Conservation (phyloP, 2,113 vertebrate species). For the Ceyx margarethae region DNA sequence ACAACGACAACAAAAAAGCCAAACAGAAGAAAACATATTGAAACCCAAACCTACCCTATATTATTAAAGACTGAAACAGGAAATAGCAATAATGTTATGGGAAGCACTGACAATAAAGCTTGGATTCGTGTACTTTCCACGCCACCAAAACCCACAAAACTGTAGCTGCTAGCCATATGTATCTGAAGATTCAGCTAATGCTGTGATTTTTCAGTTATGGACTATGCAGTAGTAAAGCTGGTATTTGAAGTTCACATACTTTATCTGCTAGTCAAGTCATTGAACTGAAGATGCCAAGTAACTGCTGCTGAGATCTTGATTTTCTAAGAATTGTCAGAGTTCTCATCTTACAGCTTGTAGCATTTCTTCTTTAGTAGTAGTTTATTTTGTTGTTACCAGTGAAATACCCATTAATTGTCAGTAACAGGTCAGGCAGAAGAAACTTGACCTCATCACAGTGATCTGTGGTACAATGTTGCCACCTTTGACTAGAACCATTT, state of each 20-base stretch:
- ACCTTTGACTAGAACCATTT: not conserved
- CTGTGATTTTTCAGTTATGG: not conserved
- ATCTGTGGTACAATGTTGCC: not conserved
- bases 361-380: not conserved
- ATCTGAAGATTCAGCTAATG: slow-evolving; percentile 51
- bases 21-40: not conserved
- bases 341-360: not conserved
- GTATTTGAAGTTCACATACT: not conserved
- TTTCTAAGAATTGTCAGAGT: not conserved
- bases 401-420: not conserved
- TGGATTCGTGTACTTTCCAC: slow-evolving; percentile 42
- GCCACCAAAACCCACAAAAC: slow-evolving; percentile 26
- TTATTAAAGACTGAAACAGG: slow-evolving; percentile 70
- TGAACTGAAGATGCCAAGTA: not conserved
- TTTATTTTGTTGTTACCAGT: not conserved
- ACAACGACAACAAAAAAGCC: too few relatives aligned
- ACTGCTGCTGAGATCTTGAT: not conserved
- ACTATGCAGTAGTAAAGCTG: not conserved
- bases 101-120: slow-evolving; percentile 60
- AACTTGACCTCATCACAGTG: not conserved
- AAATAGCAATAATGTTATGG: slow-evolving; percentile 71
- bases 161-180: slow-evolving; percentile 53
- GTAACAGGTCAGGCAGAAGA: not conserved
- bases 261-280: not conserved
- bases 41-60: slow-evolving; percentile 45